These are phyloP conservation scores for Chromis chromis DNA, from an alignment of 2,797 vertebrate genomes.

Conservation along the genomic window DNA sequence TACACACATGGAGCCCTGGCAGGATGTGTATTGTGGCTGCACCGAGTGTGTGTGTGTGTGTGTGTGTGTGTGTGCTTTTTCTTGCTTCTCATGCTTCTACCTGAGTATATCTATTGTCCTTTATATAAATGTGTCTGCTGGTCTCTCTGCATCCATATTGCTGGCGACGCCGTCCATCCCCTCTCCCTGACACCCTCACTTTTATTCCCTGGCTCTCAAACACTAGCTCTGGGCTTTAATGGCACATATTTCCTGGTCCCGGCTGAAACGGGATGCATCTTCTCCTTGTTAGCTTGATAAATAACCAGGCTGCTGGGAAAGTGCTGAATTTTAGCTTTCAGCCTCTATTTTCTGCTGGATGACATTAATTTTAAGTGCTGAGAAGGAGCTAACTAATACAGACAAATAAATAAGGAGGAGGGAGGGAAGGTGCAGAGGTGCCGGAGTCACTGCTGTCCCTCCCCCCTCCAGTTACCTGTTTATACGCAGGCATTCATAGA, in stretches of 20 bases:
- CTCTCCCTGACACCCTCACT: conserved; percentile 80
- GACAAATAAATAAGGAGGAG: conserved; percentile 86
- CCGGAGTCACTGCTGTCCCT: conserved; percentile 84
- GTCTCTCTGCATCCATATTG: conserved; percentile 78
- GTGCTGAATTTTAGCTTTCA: conserved; percentile 97
- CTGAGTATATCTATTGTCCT: conserved; percentile 62
- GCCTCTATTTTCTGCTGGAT: conserved; percentile 96
- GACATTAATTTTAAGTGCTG: conserved; percentile 98
- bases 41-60: conserved; percentile 14
- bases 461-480: conserved; percentile 49
- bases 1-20: conserved; percentile 63
- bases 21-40: conserved; percentile 45
- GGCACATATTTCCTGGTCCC: conserved; percentile 90
- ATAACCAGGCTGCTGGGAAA: conserved; percentile 97
- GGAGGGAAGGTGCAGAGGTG: conserved; percentile 89
- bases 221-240: conserved; percentile 96
- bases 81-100: conserved; percentile 35
- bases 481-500: conserved; percentile 51
- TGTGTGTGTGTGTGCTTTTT: conserved; percentile 34
- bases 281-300: conserved; percentile 99
- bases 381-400: conserved; percentile 93
- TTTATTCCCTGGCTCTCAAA: conserved; percentile 90
- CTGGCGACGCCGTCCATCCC: conserved; percentile 74
- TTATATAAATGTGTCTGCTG: conserved; percentile 78
- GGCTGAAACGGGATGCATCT: conserved; percentile 88